Base-by-base conservation (phyloP, 2,113 vertebrate species). In the Marmota monax region DNA sequence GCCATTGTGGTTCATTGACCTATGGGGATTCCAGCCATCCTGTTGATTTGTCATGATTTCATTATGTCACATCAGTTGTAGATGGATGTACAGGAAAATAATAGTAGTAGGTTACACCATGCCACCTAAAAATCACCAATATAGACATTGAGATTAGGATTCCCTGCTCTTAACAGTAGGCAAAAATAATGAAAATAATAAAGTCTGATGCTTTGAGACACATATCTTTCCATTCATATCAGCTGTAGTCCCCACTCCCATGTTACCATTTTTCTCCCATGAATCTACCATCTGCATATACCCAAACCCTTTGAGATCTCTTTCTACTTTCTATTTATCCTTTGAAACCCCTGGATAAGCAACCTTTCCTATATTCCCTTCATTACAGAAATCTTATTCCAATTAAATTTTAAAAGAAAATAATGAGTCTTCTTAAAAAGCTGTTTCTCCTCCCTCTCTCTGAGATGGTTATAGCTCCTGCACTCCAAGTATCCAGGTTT, bases 11-110 rank as follows among this genome's bases (percentile, higher is more conserved):
- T 17, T 27, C 20, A 58, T 27, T n/a, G 51, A 32, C 20, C 2
- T 61, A 39, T 2, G 16, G 45, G 10, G 25, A 37, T 8, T 3
- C 2, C 2, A 5, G 87, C 5, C 5, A 3, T 9, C 18, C 5
- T 13, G 25, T 14, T 0, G 4, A 1, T 0, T 3, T 10, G 69
- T 10, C 17, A 37, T 5, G 1, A 5, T 4, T 0, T 0, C 7
- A 45, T 25, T 11, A 27, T 0, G 0, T 1, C 9, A 1, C 5
- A 0, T 0, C 12, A 29, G 4, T 5, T 67, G 2, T 11, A 67
- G 27, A 14, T 67, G 12, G 29, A 69, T 16, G 34, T 69, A 14
- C 12, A 34, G 65, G 4, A 2, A 69, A 34, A 14, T 4, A 14
- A 67, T 67, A 34, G 14, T 34, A 6, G 11, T 16, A 32, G 4